phyloP scores from a whole-genome alignment of 1,140 invertebrate species.

The Heliothis virescens region DNA sequence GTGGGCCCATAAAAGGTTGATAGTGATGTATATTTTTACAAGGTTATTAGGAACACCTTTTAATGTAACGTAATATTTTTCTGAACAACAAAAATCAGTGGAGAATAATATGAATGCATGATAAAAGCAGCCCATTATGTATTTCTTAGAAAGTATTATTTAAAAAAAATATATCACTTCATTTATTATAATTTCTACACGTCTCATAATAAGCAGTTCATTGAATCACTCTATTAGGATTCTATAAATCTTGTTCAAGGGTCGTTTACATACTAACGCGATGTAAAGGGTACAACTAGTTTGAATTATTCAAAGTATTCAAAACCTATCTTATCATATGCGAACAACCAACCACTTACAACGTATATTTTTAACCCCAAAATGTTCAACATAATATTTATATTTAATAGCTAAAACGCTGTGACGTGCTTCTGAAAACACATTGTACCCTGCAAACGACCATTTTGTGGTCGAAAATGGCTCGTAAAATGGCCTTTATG shows the following conservation, averaged over 20 bases:
- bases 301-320: constrained; percentile 23
- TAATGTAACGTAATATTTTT: too few relatives aligned
- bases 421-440: constrained; percentile 59
- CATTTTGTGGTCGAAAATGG: constrained; percentile 72
- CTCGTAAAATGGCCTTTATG: constrained; percentile 77
- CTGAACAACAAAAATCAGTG: too few relatives aligned
- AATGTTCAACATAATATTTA: constrained; percentile 57
- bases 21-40: too few relatives aligned
- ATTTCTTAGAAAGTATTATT: too few relatives aligned
- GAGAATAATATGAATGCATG: too few relatives aligned
- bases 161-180: too few relatives aligned
- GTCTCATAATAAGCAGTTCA: too few relatives aligned
- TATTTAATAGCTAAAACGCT: constrained; percentile 55
- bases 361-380: background rate
- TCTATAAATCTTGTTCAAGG: background rate
- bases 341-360: background rate
- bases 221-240: background rate
- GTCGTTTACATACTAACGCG: constrained; percentile 9
- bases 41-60: too few relatives aligned
- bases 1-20: too few relatives aligned
- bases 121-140: too few relatives aligned
- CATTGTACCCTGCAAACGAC: constrained; percentile 67
- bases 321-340: background rate
- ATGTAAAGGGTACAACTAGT: background rate
- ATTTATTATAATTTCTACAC: too few relatives aligned